Percentiles rank a stretch among this genome's conserved stretches.
Evolutionary conservation across 2,888 invertebrate genomes (phyloP).

Genomic region (Criorhina ranunculi): DNA sequence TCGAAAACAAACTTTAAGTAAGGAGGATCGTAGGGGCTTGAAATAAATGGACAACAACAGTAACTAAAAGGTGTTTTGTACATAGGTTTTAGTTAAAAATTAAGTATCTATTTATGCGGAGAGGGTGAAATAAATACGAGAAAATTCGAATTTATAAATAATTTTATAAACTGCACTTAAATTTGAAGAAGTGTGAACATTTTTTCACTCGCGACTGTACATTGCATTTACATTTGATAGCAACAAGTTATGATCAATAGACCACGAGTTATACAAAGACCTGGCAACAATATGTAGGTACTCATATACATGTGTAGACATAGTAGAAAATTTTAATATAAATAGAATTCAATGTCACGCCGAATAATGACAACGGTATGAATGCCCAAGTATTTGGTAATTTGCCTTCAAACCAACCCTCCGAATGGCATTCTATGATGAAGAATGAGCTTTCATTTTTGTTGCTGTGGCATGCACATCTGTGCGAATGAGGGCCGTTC

Average conservation of each 20-base stretch:
- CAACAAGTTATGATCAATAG: neutral
- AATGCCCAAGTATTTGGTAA: neutral
- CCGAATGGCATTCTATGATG: neutral
- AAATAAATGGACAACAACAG: too few relatives aligned
- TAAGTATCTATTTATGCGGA: too few relatives aligned
- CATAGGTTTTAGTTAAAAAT: too few relatives aligned
- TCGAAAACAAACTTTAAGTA: too few relatives aligned
- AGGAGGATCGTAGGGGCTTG: too few relatives aligned
- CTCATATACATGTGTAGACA: too few relatives aligned
- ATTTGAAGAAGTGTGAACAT: neutral
- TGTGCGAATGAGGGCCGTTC: neutral
- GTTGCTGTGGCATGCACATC: constrained; percentile 21
- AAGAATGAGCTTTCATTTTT: constrained; percentile 24
- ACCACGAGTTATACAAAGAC: neutral
- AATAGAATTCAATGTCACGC: constrained; percentile 18
- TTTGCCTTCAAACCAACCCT: constrained; percentile 5
- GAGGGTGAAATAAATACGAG: too few relatives aligned
- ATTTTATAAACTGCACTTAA: too few relatives aligned
- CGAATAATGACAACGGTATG: neutral
- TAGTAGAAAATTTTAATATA: neutral
- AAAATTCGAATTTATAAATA: too few relatives aligned
- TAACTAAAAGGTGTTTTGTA: too few relatives aligned
- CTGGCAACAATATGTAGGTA: constrained; percentile 10
- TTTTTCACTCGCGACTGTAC: neutral
- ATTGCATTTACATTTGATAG: constrained; percentile 18